Percentiles rank a stretch among this genome's conserved stretches.
These are phyloP conservation scores for Cepaea hortensis DNA, from an alignment of 2,888 invertebrate species.

Conservation along the genomic window DNA sequence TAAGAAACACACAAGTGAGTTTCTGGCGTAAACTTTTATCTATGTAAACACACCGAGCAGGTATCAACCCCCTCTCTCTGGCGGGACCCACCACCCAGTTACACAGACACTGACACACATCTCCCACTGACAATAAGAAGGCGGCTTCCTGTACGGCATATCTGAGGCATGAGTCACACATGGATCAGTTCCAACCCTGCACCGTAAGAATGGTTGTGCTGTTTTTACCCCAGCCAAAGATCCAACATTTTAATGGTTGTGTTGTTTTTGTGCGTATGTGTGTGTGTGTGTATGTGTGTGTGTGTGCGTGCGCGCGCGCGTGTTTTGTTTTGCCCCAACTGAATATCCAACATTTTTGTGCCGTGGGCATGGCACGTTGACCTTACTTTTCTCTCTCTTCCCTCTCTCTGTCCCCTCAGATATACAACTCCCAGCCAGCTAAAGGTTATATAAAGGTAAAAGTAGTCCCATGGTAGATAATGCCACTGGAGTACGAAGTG, in stretches of 20 bases:
- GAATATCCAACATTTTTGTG: background rate
- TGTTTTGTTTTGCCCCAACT: too few species aligned
- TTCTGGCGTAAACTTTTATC: background rate
- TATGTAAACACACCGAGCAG: background rate
- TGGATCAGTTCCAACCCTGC: constrained; percentile 14
- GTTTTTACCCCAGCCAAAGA: background rate
- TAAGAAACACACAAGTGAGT: background rate
- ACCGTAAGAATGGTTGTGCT: background rate
- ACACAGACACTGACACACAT: background rate
- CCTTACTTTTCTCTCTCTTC: constrained; percentile 6
- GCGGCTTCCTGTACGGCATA: constrained; percentile 13
- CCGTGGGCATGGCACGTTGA: constrained; percentile 16
- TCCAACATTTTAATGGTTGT: too few species aligned
- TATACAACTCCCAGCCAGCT: too few species aligned
- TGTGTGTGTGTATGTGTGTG: too few species aligned
- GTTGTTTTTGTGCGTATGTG: too few species aligned
- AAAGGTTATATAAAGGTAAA: too few species aligned
- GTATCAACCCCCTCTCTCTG: background rate
- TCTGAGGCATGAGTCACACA: background rate
- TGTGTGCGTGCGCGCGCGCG: too few species aligned
- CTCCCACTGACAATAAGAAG: constrained; percentile 27
- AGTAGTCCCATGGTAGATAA: too few species aligned
- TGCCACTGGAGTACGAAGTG: too few species aligned
- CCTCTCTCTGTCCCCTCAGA: background rate
- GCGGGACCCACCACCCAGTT: background rate